A percentile compares a stretch with the other conserved stretches of the same genome.
Conservation (phyloP, 2,888 invertebrate species). For the Protophormia terraenovae region DNA sequence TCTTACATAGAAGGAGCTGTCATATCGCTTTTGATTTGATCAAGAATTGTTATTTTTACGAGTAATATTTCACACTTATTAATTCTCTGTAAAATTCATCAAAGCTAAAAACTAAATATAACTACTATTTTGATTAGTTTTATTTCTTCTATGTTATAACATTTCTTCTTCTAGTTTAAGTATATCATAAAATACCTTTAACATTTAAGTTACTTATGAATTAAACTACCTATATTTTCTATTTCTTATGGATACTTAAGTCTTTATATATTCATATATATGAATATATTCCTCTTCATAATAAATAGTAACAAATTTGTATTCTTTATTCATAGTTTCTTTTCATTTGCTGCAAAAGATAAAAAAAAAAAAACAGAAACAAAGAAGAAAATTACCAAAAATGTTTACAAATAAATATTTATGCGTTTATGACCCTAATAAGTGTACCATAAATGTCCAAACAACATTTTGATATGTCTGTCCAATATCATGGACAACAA, state of each 20-base stretch:
- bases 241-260: neutral
- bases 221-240: neutral
- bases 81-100: too few species aligned
- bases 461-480: slow-evolving; percentile 34
- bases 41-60: too few species aligned
- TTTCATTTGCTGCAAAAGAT: slow-evolving; percentile 47
- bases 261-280: neutral
- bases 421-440: slow-evolving; percentile 66
- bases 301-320: slow-evolving; percentile 46
- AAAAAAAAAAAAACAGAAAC: neutral
- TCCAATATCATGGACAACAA: slow-evolving; percentile 22
- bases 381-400: slow-evolving; percentile 48
- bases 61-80: too few species aligned
- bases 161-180: too few species aligned
- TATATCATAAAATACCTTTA: too few species aligned
- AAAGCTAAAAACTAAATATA: too few species aligned
- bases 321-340: slow-evolving; percentile 60
- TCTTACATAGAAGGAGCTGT: neutral
- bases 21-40: too few species aligned
- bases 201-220: neutral
- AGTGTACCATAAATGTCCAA: slow-evolving; percentile 61
- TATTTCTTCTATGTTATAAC: too few species aligned
- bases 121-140: too few species aligned
- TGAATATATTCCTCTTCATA: neutral
- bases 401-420: slow-evolving; percentile 67